Percentiles rank a stretch among this genome's conserved stretches.
phyloP scores from a whole-genome alignment of 2,888 invertebrate genomes.

The Slavum lentiscoides region DNA sequence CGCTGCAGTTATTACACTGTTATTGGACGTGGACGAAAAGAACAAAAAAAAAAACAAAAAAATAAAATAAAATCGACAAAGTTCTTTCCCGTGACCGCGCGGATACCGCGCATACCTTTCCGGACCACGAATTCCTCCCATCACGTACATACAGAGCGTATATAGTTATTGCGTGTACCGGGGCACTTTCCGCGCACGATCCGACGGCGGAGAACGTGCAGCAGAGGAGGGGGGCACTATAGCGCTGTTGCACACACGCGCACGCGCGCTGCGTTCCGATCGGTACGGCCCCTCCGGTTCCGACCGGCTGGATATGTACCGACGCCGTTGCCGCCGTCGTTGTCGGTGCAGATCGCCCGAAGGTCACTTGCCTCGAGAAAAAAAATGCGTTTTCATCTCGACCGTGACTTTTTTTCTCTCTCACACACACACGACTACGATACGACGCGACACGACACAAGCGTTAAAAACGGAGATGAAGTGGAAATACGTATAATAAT shows the following conservation, averaged over 20 bases:
- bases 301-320: conserved; percentile 13
- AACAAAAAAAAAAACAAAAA: conserved; percentile 18
- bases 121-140: not conserved
- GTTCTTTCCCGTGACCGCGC: conserved; percentile 50
- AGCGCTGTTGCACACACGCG: not conserved
- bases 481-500: too few species aligned
- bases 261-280: not conserved
- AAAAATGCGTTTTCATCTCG: conserved; percentile 51
- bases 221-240: not conserved
- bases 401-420: conserved; percentile 26
- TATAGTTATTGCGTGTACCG: not conserved
- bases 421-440: too few species aligned
- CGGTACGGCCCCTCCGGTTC: conserved; percentile 32
- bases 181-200: not conserved
- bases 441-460: too few species aligned
- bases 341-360: conserved; percentile 38
- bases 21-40: too few species aligned
- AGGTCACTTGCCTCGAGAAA: conserved; percentile 47
- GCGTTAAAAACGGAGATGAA: too few species aligned
- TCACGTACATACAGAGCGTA: not conserved
- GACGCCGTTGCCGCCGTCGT: not conserved
- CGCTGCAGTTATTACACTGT: not conserved
- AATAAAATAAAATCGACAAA: conserved; percentile 23
- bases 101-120: not conserved
- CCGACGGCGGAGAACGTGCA: not conserved